These are phyloP conservation scores for Mus pahari DNA, from an alignment of 2,113 vertebrate genomes.

Conservation along the genomic window DNA sequence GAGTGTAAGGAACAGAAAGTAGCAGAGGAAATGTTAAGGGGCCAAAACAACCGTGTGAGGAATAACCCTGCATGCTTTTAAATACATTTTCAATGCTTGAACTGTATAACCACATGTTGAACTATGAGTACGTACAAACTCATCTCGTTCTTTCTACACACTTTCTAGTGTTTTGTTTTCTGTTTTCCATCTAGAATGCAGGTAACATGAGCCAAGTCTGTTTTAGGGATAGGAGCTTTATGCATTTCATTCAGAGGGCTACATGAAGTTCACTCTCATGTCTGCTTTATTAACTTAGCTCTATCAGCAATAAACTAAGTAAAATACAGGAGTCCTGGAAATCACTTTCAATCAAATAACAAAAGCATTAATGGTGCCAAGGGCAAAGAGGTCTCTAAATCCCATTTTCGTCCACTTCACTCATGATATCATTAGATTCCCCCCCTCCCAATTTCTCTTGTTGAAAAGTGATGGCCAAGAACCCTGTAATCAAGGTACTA, in stretches of 20 bases:
- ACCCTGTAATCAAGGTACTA: neutral
- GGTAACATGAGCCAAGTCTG: neutral
- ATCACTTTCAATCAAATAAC: neutral
- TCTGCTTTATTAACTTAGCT: neutral
- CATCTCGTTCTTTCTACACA: neutral
- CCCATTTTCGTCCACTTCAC: neutral
- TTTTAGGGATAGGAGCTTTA: neutral
- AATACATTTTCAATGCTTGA: neutral
- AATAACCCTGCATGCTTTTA: neutral
- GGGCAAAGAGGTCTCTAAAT: neutral
- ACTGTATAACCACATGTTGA: neutral
- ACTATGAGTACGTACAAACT: neutral
- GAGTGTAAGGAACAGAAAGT: neutral
- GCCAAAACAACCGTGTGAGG: neutral
- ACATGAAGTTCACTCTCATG: neutral
- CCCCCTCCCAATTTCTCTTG: neutral
- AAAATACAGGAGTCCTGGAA: conserved; percentile 1
- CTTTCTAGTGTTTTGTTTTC: neutral
- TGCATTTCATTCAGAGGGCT: neutral
- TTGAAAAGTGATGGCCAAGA: conserved; percentile 20
- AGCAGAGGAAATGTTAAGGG: neutral
- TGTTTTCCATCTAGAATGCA: neutral
- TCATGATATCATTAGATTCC: neutral
- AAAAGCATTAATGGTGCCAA: neutral
- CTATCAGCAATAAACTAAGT: neutral